Conservation (phyloP, 2,888 invertebrate species). For the Leptarthrus brevirostris region DNA sequence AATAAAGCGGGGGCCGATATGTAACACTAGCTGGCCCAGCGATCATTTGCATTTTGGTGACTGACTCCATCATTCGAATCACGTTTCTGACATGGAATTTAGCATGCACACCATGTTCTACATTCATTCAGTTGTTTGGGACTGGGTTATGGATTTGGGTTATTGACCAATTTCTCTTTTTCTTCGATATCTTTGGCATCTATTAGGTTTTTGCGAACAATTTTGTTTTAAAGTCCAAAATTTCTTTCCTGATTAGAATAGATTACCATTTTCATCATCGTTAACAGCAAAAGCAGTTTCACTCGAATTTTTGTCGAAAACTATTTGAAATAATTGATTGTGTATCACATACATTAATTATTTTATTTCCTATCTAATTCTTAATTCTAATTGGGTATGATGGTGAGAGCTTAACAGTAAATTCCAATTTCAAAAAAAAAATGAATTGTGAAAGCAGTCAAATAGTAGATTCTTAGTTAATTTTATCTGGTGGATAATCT, state of each 20-base stretch:
- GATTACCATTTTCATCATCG: not conserved
- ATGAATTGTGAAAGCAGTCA: conserved; percentile 8
- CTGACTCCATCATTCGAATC: conserved; percentile 22
- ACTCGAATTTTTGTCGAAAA: too few relatives aligned
- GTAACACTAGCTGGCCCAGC: not conserved
- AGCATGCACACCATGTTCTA: conserved; percentile 33
- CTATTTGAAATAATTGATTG: not conserved
- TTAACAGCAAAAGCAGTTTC: not conserved
- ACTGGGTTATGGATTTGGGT: conserved; percentile 5
- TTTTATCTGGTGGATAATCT: conserved; percentile 53
- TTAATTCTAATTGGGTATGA: not conserved
- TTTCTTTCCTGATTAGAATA: not conserved
- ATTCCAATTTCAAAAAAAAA: not conserved
- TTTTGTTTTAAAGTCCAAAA: not conserved
- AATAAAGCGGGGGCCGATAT: too few relatives aligned
- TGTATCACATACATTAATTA: conserved; percentile 6
- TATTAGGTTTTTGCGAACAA: not conserved
- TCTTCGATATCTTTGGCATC: not conserved
- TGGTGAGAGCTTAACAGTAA: conserved; percentile 8
- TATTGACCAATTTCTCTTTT: conserved; percentile 30
- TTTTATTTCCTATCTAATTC: conserved; percentile 10
- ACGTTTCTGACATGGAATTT: conserved; percentile 10
- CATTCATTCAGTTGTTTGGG: conserved; percentile 12
- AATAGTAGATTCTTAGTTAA: conserved; percentile 4
- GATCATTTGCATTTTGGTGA: conserved; percentile 15